Evolutionary conservation across 2,888 invertebrate genomes (phyloP).

Genomic region (Odontothrips loti): DNA sequence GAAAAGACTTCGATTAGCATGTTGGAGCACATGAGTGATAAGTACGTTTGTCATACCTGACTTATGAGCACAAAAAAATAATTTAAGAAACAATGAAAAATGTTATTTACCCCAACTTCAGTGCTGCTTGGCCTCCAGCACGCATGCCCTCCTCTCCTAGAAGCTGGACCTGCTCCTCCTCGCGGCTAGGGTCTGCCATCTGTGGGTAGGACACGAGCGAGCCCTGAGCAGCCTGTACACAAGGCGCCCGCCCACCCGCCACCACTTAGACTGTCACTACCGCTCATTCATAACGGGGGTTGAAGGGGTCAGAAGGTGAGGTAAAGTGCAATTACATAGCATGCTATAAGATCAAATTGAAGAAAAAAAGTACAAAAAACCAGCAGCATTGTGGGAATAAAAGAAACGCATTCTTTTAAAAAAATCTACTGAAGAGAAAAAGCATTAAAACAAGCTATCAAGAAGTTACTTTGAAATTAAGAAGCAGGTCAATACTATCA

Average conservation of each 20-base stretch:
- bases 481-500: slow-evolving; percentile 38
- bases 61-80: neutral
- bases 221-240: slow-evolving; percentile 68
- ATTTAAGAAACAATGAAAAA: slow-evolving; percentile 15
- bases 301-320: slow-evolving; percentile 33
- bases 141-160: slow-evolving; percentile 93
- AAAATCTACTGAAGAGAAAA: slow-evolving; percentile 25
- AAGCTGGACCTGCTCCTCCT: slow-evolving; percentile 93
- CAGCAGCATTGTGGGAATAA: neutral
- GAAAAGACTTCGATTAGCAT: too few relatives aligned
- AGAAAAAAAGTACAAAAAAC: slow-evolving; percentile 4
- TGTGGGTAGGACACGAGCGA: slow-evolving; percentile 67
- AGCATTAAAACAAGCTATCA: slow-evolving; percentile 39
- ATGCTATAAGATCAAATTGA: slow-evolving; percentile 27
- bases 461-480: slow-evolving; percentile 5
- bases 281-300: slow-evolving; percentile 32
- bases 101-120: slow-evolving; percentile 84
- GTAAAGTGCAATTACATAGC: slow-evolving; percentile 28
- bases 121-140: slow-evolving; percentile 86
- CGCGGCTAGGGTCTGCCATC: slow-evolving; percentile 95
- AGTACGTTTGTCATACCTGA: too few relatives aligned
- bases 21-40: too few relatives aligned
- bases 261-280: slow-evolving; percentile 34
- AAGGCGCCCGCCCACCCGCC: slow-evolving; percentile 51
- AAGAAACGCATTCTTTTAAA: slow-evolving; percentile 28